Percentiles rank a stretch among this genome's conserved stretches.
These are phyloP conservation scores for Eriocheir sinensis DNA, from an alignment of 1,140 invertebrate species.

Conservation along the genomic window DNA sequence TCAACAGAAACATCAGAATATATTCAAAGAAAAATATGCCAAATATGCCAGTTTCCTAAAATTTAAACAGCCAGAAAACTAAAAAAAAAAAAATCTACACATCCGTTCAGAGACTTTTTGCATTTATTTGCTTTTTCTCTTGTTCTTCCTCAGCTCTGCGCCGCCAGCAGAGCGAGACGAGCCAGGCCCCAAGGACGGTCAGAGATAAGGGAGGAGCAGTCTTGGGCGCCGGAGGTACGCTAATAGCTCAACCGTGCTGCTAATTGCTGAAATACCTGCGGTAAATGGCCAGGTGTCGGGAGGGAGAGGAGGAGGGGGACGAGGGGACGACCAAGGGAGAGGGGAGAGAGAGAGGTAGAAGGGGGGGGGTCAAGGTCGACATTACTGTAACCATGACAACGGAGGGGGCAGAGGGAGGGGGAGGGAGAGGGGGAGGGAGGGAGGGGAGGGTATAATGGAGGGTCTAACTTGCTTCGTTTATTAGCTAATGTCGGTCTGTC, in stretches of 20 bases:
- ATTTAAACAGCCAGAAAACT: neutral
- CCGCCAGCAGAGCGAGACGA: neutral
- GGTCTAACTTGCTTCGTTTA: neutral
- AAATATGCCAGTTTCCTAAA: neutral
- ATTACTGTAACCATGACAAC: slow-evolving; percentile 15
- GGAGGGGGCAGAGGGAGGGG: neutral
- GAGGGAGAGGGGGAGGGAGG: neutral
- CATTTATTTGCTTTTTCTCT: neutral
- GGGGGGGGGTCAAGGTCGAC: neutral
- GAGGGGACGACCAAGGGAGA: neutral
- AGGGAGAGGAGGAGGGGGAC: neutral
- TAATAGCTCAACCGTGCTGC: neutral
- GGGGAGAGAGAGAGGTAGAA: neutral
- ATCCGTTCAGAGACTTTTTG: neutral
- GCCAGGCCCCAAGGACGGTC: neutral
- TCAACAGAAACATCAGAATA: neutral
- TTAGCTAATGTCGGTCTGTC: no score
- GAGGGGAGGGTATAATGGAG: neutral
- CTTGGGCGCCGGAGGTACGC: neutral
- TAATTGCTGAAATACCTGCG: slow-evolving; percentile 2
- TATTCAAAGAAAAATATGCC: neutral
- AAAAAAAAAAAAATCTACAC: neutral
- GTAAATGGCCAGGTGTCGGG: neutral
- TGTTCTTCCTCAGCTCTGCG: neutral
- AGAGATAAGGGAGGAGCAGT: neutral